Conservation (phyloP, 2,888 invertebrate species). For the Epinotia ramella region DNA sequence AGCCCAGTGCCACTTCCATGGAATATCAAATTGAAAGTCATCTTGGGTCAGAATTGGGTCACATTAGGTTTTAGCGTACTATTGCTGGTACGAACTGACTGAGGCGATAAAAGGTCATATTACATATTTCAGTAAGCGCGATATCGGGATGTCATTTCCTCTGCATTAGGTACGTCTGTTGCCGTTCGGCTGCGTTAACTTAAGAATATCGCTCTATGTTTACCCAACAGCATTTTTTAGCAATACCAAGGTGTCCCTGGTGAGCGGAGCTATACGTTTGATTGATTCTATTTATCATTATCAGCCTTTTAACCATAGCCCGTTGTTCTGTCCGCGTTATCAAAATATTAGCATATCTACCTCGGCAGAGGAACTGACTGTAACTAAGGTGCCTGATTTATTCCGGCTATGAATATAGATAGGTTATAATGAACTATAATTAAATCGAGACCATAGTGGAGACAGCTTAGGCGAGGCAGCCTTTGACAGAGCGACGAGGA, state of each 20-base stretch:
- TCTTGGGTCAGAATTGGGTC: background rate
- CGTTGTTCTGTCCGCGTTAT: too few species aligned
- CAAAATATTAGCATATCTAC: background rate
- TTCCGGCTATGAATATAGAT: conserved; percentile 27
- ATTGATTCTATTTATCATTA: background rate
- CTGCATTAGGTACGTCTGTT: background rate
- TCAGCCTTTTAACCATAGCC: background rate
- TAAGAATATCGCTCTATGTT: background rate
- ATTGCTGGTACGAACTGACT: background rate
- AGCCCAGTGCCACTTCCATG: background rate
- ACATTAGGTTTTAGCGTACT: background rate
- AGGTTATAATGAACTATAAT: conserved; percentile 10
- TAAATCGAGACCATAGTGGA: conserved; percentile 40
- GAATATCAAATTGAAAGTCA: background rate
- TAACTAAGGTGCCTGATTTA: background rate
- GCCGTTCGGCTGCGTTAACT: background rate
- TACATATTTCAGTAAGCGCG: background rate
- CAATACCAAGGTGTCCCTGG: background rate
- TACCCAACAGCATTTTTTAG: background rate
- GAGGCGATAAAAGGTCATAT: conserved; percentile 2
- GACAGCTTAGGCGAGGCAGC: conserved; percentile 21
- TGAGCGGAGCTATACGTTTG: background rate
- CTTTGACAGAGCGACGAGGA: conserved; percentile 18
- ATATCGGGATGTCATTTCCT: background rate
- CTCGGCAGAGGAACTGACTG: background rate